A percentile compares a stretch with the other conserved stretches of the same genome.
Evolutionary conservation across 2,888 invertebrate species (phyloP).

Genomic region (Lithosia quadra): DNA sequence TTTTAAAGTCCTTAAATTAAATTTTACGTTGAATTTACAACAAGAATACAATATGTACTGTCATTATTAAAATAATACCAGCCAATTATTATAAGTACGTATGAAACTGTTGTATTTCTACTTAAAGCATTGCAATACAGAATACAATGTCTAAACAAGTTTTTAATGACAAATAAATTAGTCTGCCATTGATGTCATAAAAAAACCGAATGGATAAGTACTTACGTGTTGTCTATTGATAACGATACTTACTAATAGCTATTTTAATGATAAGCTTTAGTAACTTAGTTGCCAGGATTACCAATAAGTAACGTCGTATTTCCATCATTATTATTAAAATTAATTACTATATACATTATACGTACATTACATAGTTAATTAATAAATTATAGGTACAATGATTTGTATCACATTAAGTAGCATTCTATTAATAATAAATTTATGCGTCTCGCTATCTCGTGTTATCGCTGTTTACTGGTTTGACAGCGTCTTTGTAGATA

Average conservation of each 20-base stretch:
- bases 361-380: conserved; percentile 1
- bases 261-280: background rate
- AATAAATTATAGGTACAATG: background rate
- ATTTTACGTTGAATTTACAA: background rate
- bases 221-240: background rate
- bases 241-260: background rate
- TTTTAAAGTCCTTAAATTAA: background rate
- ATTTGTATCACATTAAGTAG: conserved; percentile 26
- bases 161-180: conserved; percentile 29
- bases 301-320: no score
- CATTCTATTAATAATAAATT: conserved; percentile 33
- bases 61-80: background rate
- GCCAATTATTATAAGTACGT: background rate
- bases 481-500: conserved; percentile 77
- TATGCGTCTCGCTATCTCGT: conserved; percentile 52
- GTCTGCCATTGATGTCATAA: background rate
- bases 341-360: background rate
- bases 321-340: background rate
- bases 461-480: conserved; percentile 69
- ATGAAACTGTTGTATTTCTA: no score
- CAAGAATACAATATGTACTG: no score
- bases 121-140: background rate
- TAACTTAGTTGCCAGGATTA: background rate
- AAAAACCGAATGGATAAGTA: background rate
- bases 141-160: conserved; percentile 24